Conservation (phyloP, 2,113 vertebrate species). For the Petromus typicus region DNA sequence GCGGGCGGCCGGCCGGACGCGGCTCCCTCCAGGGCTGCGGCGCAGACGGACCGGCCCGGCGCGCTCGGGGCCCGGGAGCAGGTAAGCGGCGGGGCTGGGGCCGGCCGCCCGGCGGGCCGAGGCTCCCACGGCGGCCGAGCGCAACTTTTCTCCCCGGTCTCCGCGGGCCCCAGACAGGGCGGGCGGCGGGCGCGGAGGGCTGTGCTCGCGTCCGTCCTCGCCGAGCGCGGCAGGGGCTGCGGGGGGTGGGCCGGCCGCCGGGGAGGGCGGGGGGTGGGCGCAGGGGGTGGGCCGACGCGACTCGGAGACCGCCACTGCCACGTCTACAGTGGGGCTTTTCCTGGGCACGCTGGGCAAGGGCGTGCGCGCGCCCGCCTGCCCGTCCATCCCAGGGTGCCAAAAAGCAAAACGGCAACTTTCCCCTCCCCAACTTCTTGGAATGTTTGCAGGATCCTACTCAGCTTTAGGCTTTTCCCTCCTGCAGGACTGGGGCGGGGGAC, state of each 20-base stretch:
- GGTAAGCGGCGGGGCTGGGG: conserved; percentile 81
- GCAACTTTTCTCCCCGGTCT: conserved; percentile 70
- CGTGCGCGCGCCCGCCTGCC: background rate
- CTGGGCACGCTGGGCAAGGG: background rate
- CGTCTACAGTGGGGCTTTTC: background rate
- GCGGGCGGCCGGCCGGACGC: conserved; percentile 43
- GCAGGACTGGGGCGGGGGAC: background rate
- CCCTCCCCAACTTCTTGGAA: conserved; percentile 54
- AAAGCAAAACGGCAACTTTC: conserved; percentile 56
- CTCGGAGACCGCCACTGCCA: background rate
- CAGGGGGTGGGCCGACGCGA: conserved; percentile 60
- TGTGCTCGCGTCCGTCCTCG: conserved; percentile 67
- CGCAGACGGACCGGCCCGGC: conserved; percentile 76
- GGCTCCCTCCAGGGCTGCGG: conserved; percentile 73
- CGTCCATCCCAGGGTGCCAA: conserved; percentile 19
- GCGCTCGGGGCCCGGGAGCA: conserved; percentile 63
- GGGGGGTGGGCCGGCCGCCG: conserved; percentile 61
- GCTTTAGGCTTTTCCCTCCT: background rate
- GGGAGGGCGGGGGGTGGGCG: conserved; percentile 62
- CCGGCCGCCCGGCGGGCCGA: conserved; percentile 21
- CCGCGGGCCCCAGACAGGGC: conserved; percentile 58
- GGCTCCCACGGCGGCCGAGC: background rate
- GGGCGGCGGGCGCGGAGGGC: conserved; percentile 43
- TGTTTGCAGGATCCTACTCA: conserved; percentile 32
- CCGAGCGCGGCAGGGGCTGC: conserved; percentile 49